phyloP scores from a whole-genome alignment of 2,113 vertebrate species.

The Brienomyrus longianalis region DNA sequence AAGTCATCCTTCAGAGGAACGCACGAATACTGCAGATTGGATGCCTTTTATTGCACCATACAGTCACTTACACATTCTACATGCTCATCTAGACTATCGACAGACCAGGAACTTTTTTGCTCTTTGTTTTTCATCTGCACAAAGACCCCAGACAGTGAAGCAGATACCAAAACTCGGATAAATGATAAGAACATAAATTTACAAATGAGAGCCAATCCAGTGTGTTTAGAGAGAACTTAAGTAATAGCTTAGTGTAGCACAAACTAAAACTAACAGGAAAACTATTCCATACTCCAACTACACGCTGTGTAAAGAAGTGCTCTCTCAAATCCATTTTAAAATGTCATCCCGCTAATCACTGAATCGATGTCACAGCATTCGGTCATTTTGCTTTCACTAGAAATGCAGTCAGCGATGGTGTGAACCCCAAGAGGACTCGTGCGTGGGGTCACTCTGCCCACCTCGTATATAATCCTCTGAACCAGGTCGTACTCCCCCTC shows the following conservation, averaged over 20 bases:
- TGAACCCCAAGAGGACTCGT: not conserved
- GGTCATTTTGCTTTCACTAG: not conserved
- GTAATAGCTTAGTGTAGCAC: too few species aligned
- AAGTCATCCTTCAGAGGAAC: not conserved
- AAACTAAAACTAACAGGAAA: too few species aligned
- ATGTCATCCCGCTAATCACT: too few species aligned
- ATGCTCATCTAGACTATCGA: not conserved
- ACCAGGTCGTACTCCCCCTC: conserved; percentile 96
- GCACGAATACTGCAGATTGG: not conserved
- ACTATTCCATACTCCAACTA: too few species aligned
- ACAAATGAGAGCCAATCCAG: too few species aligned
- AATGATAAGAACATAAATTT: not conserved
- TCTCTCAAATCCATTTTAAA: too few species aligned
- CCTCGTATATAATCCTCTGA: conserved; percentile 96
- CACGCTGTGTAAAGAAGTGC: too few species aligned
- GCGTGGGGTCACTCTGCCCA: conserved; percentile 39
- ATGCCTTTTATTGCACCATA: not conserved
- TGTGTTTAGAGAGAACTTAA: too few species aligned
- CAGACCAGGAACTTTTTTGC: not conserved
- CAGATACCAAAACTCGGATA: not conserved
- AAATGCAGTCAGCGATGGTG: not conserved
- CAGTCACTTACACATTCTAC: not conserved
- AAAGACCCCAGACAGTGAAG: not conserved
- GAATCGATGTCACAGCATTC: not conserved
- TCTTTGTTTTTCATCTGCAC: not conserved